A percentile compares a stretch with the other conserved stretches of the same genome.
phyloP scores from a whole-genome alignment of 2,888 invertebrate genomes.

The Polymixis lichenea region DNA sequence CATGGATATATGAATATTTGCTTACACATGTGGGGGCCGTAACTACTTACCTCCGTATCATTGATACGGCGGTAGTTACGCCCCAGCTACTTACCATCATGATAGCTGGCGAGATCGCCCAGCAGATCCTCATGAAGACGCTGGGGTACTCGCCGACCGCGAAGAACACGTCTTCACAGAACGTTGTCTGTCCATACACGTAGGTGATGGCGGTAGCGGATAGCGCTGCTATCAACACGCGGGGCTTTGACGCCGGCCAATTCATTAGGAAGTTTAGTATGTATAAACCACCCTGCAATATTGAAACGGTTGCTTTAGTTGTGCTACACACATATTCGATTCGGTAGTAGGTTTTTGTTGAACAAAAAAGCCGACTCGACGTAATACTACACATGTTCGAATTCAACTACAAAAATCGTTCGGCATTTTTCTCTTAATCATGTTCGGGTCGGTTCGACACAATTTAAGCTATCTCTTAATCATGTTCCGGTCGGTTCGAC shows the following conservation, averaged over 20 bases:
- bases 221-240: conserved; percentile 75
- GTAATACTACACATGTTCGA: neutral
- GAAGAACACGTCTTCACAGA: conserved; percentile 85
- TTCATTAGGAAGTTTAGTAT: conserved; percentile 81
- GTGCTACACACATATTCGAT: neutral
- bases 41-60: neutral
- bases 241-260: conserved; percentile 81
- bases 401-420: neutral
- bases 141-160: conserved; percentile 84
- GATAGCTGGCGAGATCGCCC: conserved; percentile 81
- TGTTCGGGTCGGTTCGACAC: too few species aligned
- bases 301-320: neutral
- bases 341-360: neutral
- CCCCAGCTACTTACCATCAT: conserved; percentile 73
- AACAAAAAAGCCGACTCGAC: neutral
- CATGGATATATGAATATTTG: neutral
- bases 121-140: conserved; percentile 82
- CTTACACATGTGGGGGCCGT: neutral
- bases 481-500: too few species aligned
- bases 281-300: conserved; percentile 81
- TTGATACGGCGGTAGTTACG: neutral
- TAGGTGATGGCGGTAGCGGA: conserved; percentile 76
- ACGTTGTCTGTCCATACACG: conserved; percentile 83
- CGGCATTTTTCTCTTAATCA: neutral
- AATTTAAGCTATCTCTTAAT: too few species aligned